A percentile compares a stretch with the other conserved stretches of the same genome.
These are phyloP conservation scores for Ptychoptera contaminata DNA, from an alignment of 2,888 invertebrate genomes.

Conservation along the genomic window DNA sequence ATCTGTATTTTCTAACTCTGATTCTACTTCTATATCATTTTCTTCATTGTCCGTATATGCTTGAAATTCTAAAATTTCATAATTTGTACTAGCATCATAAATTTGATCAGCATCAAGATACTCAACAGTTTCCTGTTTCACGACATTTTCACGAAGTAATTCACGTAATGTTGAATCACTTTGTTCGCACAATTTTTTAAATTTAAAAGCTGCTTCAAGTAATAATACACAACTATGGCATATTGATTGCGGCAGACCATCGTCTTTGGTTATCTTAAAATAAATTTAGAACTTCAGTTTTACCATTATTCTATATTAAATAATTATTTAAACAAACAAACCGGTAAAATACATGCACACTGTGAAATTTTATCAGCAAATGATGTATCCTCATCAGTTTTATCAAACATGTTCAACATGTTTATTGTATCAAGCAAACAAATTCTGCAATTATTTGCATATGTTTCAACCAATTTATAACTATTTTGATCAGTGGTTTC, in stretches of 20 bases:
- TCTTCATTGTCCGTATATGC: background rate
- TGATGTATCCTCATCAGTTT: conserved; percentile 3
- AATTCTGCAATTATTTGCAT: conserved; percentile 8
- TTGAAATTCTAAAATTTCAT: background rate
- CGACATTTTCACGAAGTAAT: background rate
- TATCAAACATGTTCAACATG: conserved; percentile 7
- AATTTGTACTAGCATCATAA: background rate
- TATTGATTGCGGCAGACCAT: conserved; percentile 10
- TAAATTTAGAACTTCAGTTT: too few species aligned
- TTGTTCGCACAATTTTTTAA: conserved; percentile 10
- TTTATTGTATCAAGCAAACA: conserved; percentile 7
- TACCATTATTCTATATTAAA: background rate
- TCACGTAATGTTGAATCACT: background rate
- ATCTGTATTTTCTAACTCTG: background rate
- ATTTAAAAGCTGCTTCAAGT: conserved; percentile 10
- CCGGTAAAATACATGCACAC: conserved; percentile 9
- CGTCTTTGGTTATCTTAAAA: conserved; percentile 8
- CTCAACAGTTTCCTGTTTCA: conserved; percentile 1
- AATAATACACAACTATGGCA: conserved; percentile 10
- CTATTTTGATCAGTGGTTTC: background rate
- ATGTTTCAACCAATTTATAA: background rate
- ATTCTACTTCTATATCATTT: background rate
- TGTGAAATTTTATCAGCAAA: conserved; percentile 9
- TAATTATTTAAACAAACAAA: background rate
- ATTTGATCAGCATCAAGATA: background rate